Evolutionary conservation across 2,888 invertebrate genomes (phyloP), one percentile per base, ranked within the genome.

Genomic region (Idaea straminata): DNA sequence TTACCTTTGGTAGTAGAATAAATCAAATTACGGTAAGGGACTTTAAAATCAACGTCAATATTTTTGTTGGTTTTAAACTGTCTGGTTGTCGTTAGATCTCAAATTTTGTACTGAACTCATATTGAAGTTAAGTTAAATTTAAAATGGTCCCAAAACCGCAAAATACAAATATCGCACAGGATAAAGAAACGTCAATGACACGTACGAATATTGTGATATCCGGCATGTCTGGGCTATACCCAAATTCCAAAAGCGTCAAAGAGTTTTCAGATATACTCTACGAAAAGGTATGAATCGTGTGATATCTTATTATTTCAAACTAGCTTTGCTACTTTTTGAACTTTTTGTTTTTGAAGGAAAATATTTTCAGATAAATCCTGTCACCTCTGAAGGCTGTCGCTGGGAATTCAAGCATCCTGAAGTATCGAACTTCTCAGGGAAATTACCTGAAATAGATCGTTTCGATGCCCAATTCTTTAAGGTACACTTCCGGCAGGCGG

Each of bases 381-480:
- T 96, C 36, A 94, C 94, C 0, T 93, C 91, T 15, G 94, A 94
- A 72, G 91, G 93, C 65, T 83, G 94, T 61, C 82, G 85, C 5
- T 88, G 86, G 83, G 61, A 71, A 3, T 80, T 74, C 66, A 73
- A 72, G 3, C 86, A 88, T 61, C 87, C 88, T 0, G 88, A 88
- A 62, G 77, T 95, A 15, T 94, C 95, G 0, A 88, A 92, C 59
- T 88, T 95, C 62, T 89, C 93, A 1, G 97, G 96, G n/a, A 95
- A 94, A 77, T 79, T 96, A 0, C 90, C 93, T 4, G 89, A 92
- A 5, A 81, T 96, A 5, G 84, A 89, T 6, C 94, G 94, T 68
- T 96, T 96, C 74, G 96, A 96, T 79, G 95, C 95, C 0, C 94
- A 94, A 15, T 96, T 95, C 80, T 96, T 96, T 77, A 95, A 95